Conservation (phyloP, 2,888 invertebrate genomes). For the Lasioglossum lativentre region DNA sequence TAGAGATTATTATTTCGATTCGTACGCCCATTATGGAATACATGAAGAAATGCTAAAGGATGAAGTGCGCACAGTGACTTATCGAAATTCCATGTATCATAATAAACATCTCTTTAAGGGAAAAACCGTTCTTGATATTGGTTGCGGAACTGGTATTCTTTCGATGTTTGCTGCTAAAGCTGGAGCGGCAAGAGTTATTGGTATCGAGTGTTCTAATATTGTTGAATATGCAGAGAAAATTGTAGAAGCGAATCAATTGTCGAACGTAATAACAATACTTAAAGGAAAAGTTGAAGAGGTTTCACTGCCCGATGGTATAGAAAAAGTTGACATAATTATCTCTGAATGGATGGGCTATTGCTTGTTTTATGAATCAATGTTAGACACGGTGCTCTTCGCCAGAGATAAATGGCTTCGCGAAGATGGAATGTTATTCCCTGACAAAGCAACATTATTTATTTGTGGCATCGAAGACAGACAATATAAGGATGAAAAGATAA, state of each 20-base stretch:
- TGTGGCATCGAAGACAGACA: slow-evolving; percentile 98
- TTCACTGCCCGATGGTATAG: slow-evolving; percentile 94
- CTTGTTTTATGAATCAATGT: slow-evolving; percentile 99
- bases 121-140: slow-evolving; percentile 97
- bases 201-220: slow-evolving; percentile 99
- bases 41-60: slow-evolving; percentile 99
- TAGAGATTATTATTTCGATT: slow-evolving; percentile 99
- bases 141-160: slow-evolving; percentile 99
- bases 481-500: slow-evolving; percentile 99
- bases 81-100: slow-evolving; percentile 99
- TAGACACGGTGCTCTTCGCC: slow-evolving; percentile 99
- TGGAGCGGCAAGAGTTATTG: slow-evolving; percentile 97
- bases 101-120: slow-evolving; percentile 99
- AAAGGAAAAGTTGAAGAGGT: slow-evolving; percentile 98
- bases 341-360: slow-evolving; percentile 94
- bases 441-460: slow-evolving; percentile 96
- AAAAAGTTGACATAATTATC: slow-evolving; percentile 96
- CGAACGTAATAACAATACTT: slow-evolving; percentile 92
- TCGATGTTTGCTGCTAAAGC: slow-evolving; percentile 99
- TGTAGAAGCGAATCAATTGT: slow-evolving; percentile 93
- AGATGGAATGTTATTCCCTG: slow-evolving; percentile 97
- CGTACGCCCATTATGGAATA: slow-evolving; percentile 99
- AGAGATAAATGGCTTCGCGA: slow-evolving; percentile 98
- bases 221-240: slow-evolving; percentile 99
- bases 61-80: slow-evolving; percentile 98